Percentiles rank a stretch among this genome's conserved stretches.
These are phyloP conservation scores for Lepidostoma basale DNA, from an alignment of 1,140 invertebrate species.

Conservation along the genomic window DNA sequence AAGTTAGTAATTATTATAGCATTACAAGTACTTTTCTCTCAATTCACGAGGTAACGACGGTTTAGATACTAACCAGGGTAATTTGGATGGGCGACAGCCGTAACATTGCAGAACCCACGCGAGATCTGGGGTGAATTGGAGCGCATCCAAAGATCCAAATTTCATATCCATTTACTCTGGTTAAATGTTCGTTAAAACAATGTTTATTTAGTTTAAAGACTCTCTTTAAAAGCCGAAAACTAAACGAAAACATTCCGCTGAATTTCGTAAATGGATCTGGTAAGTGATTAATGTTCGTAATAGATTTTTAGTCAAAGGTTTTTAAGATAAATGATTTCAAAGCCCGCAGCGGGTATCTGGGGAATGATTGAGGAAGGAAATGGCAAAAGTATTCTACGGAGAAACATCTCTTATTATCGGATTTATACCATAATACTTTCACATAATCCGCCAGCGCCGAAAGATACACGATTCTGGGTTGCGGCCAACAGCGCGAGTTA, in stretches of 20 bases:
- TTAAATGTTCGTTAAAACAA: not conserved
- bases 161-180: not conserved
- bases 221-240: too few species aligned
- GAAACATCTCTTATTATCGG: conserved; percentile 4
- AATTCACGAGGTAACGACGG: too few species aligned
- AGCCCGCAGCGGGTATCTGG: not conserved
- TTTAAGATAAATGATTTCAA: not conserved
- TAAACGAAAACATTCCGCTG: not conserved
- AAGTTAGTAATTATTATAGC: too few species aligned
- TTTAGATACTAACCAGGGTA: too few species aligned
- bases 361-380: not conserved
- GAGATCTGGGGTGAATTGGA: too few species aligned
- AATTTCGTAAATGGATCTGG: not conserved
- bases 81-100: too few species aligned
- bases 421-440: conserved; percentile 24
- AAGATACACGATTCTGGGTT: conserved; percentile 27
- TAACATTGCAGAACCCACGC: too few species aligned
- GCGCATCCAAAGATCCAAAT: too few species aligned
- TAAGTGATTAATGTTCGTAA: not conserved
- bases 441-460: conserved; percentile 8
- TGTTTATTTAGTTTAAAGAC: not conserved
- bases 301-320: not conserved
- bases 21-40: too few species aligned
- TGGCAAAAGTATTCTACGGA: not conserved
- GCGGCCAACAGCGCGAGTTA: conserved; percentile 24